Conservation (phyloP, 1,140 invertebrate species). For the Rhopalosiphum maidis region DNA sequence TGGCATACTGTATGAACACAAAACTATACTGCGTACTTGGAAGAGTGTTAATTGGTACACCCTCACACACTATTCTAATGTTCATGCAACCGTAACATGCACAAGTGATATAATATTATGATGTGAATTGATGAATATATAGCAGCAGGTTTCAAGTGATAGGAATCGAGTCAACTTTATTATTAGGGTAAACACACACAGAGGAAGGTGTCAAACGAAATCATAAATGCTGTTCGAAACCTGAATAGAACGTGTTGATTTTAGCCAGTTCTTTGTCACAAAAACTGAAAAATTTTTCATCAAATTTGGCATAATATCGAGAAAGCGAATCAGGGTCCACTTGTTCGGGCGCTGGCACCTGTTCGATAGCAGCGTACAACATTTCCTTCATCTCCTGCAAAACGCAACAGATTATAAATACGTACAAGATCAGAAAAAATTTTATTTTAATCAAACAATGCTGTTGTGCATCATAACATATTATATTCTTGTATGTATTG, state of each 20-base stretch:
- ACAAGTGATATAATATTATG: background rate
- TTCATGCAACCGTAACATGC: background rate
- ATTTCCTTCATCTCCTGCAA: conserved; percentile 89
- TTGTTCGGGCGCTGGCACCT: conserved; percentile 85
- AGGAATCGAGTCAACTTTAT: background rate
- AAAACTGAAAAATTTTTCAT: conserved; percentile 94
- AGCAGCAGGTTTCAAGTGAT: background rate
- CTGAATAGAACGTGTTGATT: conserved; percentile 96
- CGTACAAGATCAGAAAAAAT: background rate
- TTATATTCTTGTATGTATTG: background rate
- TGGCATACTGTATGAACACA: background rate
- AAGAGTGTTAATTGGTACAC: background rate
- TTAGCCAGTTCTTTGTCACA: conserved; percentile 95
- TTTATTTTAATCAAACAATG: background rate
- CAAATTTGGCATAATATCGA: conserved; percentile 92
- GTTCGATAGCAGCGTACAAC: conserved; percentile 86
- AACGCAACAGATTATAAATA: background rate
- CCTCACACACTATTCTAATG: background rate
- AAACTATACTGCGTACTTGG: background rate
- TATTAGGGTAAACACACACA: background rate
- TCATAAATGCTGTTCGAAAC: conserved; percentile 64
- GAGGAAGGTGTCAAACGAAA: conserved; percentile 14
- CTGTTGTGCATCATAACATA: background rate
- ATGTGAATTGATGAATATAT: background rate
- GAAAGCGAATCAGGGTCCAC: conserved; percentile 87